Evolutionary conservation across 2,113 vertebrate species (phyloP).

Genomic region (Myiozetetes cayanensis): DNA sequence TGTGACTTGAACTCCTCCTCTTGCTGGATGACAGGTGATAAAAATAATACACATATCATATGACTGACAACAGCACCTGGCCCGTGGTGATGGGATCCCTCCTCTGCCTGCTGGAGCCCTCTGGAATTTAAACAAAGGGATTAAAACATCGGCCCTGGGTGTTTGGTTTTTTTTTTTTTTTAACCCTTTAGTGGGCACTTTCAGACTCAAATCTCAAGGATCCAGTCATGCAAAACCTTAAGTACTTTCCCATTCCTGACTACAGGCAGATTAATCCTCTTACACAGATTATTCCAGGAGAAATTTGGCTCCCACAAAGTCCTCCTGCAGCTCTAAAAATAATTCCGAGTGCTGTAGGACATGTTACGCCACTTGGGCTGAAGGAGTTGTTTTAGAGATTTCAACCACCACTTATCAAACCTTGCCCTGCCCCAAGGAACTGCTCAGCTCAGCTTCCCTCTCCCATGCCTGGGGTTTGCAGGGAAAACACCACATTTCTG

Average conservation of each 20-base stretch:
- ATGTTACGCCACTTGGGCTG: not conserved
- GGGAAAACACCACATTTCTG: not conserved
- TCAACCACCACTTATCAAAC: not conserved
- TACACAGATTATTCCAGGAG: conserved; percentile 19
- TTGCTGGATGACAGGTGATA: conserved; percentile 57
- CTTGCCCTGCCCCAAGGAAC: not conserved
- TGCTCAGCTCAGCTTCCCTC: not conserved
- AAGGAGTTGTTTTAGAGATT: not conserved
- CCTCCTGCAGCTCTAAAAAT: conserved; percentile 6
- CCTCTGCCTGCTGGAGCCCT: not conserved
- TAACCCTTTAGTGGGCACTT: conserved; percentile 31
- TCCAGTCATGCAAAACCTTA: conserved; percentile 4
- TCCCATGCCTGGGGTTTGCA: not conserved
- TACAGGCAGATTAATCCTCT: conserved; percentile 39
- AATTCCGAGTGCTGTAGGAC: not conserved
- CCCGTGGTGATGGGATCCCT: not conserved
- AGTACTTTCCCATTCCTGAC: conserved; percentile 30
- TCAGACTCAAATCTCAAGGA: not conserved
- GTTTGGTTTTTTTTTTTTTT: not conserved
- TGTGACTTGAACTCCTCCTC: conserved; percentile 39
- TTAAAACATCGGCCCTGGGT: conserved; percentile 19
- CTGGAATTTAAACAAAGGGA: conserved; percentile 48
- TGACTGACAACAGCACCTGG: conserved; percentile 60
- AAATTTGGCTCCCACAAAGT: conserved; percentile 16
- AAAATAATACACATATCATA: conserved; percentile 46